phyloP scores from a whole-genome alignment of 2,888 invertebrate genomes.

The Eupithecia pulchellata region DNA sequence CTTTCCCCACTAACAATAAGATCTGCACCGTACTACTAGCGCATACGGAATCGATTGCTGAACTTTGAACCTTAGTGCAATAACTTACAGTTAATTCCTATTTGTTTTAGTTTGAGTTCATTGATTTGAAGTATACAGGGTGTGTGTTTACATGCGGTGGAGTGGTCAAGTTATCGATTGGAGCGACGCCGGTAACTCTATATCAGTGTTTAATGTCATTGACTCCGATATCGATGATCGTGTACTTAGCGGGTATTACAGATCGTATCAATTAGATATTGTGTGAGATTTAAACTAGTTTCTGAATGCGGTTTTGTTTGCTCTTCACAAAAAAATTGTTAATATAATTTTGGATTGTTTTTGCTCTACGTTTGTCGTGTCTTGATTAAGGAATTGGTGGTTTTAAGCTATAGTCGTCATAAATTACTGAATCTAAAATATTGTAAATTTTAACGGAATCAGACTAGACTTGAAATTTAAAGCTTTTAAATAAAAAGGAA shows the following conservation, averaged over 20 bases:
- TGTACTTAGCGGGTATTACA: constrained; percentile 42
- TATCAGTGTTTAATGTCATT: constrained; percentile 61
- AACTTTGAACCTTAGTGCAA: constrained; percentile 27
- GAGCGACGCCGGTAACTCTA: constrained; percentile 54
- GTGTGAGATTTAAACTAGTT: not conserved
- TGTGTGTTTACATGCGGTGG: constrained; percentile 36
- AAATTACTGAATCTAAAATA: too few species aligned
- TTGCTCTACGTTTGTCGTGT: too few species aligned
- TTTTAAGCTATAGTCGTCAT: not conserved
- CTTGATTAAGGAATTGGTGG: not conserved
- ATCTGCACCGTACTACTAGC: constrained; percentile 26
- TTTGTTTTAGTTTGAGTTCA: constrained; percentile 20
- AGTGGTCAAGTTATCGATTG: constrained; percentile 29
- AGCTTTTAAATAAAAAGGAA: too few species aligned
- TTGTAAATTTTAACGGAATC: too few species aligned
- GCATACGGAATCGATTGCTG: constrained; percentile 39
- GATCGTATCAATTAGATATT: not conserved
- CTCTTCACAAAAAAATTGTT: not conserved
- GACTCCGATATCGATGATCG: constrained; percentile 53
- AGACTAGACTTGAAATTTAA: too few species aligned
- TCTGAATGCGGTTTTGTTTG: not conserved
- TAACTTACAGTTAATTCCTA: constrained; percentile 25
- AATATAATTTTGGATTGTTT: too few species aligned
- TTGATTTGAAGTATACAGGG: constrained; percentile 20
- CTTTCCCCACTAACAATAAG: constrained; percentile 12